Evolutionary conservation across 2,888 invertebrate species (phyloP).

Genomic region (Hypomecis punctinalis): DNA sequence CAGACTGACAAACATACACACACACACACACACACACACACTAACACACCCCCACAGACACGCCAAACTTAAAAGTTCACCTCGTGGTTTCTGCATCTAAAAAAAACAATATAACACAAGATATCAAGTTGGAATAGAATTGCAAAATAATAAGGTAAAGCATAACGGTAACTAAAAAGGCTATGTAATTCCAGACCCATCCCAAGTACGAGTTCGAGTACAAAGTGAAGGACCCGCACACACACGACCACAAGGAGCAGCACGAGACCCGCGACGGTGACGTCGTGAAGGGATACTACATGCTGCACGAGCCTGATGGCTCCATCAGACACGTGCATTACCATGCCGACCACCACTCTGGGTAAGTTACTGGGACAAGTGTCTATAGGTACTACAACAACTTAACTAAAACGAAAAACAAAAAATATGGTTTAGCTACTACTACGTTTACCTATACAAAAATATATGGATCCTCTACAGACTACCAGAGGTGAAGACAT

Average conservation of each 20-base stretch:
- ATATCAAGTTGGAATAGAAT: background rate
- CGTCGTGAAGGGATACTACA: constrained; percentile 47
- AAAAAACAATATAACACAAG: background rate
- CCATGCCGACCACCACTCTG: constrained; percentile 40
- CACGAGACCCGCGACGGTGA: constrained; percentile 65
- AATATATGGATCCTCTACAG: too few species aligned
- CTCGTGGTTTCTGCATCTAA: too few species aligned
- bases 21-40: too few species aligned
- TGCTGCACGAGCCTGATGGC: constrained; percentile 42
- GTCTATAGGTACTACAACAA: too few species aligned
- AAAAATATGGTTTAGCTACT: too few species aligned
- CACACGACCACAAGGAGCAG: constrained; percentile 67
- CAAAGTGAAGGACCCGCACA: constrained; percentile 70
- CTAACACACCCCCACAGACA: too few species aligned
- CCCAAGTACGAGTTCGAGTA: constrained; percentile 60
- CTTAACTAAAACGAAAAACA: too few species aligned
- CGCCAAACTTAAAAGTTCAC: too few species aligned
- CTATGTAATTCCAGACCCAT: constrained; percentile 35
- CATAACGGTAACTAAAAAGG: background rate
- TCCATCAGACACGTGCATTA: constrained; percentile 41
- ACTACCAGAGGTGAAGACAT: too few species aligned
- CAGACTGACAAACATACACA: too few species aligned
- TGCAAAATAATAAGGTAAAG: too few species aligned
- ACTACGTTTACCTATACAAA: too few species aligned
- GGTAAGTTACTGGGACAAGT: constrained; percentile 44